Base-by-base conservation (phyloP, 2,888 invertebrate species). In the Tridacna gigas region DNA sequence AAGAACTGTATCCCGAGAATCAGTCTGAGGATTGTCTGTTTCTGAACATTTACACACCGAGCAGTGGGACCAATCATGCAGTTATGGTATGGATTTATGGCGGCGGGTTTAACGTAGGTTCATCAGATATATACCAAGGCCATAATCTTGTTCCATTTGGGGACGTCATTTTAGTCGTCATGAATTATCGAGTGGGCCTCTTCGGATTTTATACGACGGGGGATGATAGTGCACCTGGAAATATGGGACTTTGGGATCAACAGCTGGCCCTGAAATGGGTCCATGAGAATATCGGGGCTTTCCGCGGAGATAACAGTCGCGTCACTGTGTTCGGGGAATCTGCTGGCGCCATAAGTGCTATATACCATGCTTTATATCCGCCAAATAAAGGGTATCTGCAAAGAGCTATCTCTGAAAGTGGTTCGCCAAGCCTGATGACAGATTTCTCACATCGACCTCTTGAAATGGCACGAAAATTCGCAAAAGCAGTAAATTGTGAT, bases 211-310 rank as follows among this genome's bases (percentile, higher is more conserved):
- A 99, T 77, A 98, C 98, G 95, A 96, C 98, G 93, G 97, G 96
- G 76, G 97, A 96, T 91, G 88, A 91, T 89, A 97, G 97, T 90
- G 97, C 97, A 0, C 97, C 97, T 0, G 98, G 98, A 15, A 98
- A 99, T 95, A 97, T 98, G 96, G 98, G 95, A 0, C 96, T 99
- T 25, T 97, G 98, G 97, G 99, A 99, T 96, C 99, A 99, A 95
- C 97, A 97, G 11, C 94, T 98, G 92, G 98, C 99, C 5, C 97
- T 99, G 89, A 96, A 97, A 80, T 99, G 99, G 99, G 96, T 99
- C 51, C 97, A 97, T 95, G 97, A 98, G 89, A 98, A 99, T 94
- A 98, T 98, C n/a, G 84, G 69, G 7, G 37, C 47, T n/a, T 93
- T 92, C 77, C 90, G 91, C 28, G 93, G 93, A 3, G 89, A 93